phyloP scores from a whole-genome alignment of 2,888 invertebrate genomes.

The Eumerus sabulonum region DNA sequence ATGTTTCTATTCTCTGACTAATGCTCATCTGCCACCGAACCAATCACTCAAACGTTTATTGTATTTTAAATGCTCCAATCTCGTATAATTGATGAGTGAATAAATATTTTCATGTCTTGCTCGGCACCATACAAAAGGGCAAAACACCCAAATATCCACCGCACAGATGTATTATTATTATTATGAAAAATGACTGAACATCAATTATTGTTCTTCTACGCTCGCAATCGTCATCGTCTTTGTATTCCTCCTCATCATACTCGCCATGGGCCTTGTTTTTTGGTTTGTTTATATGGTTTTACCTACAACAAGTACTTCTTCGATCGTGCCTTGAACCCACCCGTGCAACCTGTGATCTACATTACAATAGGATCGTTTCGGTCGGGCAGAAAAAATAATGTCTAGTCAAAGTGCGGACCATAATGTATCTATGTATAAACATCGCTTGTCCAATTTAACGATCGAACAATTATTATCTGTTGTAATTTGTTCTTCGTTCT shows the following conservation, averaged over 20 bases:
- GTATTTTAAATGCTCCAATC: conserved; percentile 68
- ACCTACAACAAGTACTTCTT: not conserved
- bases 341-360: conserved; percentile 59
- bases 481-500: conserved; percentile 58
- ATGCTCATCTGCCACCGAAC: conserved; percentile 13
- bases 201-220: conserved; percentile 46
- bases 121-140: conserved; percentile 18
- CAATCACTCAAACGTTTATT: conserved; percentile 65
- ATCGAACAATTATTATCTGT: conserved; percentile 66
- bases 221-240: not conserved
- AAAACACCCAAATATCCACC: conserved; percentile 41
- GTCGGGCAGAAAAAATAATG: conserved; percentile 51
- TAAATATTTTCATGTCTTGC: conserved; percentile 61
- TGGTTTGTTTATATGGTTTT: conserved; percentile 16
- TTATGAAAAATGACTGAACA: conserved; percentile 66
- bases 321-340: conserved; percentile 3
- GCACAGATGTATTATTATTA: conserved; percentile 61
- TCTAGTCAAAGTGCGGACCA: conserved; percentile 39
- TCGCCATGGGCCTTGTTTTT: conserved; percentile 32
- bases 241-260: conserved; percentile 1
- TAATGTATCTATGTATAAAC: conserved; percentile 66
- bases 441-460: conserved; percentile 68
- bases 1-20: not conserved
- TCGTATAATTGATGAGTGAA: conserved; percentile 66
- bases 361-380: conserved; percentile 17